Conservation (phyloP, 1,140 invertebrate species). For the Rhysida immarginata region DNA sequence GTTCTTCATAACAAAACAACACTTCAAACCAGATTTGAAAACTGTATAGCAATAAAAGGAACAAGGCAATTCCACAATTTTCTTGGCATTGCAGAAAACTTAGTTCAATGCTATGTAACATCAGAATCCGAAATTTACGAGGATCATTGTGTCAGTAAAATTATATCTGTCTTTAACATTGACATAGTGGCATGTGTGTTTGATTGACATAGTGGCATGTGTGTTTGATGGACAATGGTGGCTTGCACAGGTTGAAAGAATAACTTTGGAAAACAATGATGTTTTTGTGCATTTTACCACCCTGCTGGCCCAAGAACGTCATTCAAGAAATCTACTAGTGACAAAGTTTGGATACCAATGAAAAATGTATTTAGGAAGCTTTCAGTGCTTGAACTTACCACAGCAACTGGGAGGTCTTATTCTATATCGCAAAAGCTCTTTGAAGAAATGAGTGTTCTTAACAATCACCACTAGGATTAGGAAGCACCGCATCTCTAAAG, state of each 20-base stretch:
- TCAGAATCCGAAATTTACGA: background rate
- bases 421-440: too few relatives aligned
- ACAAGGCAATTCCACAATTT: background rate
- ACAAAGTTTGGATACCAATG: too few relatives aligned
- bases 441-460: too few relatives aligned
- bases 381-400: too few relatives aligned
- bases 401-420: too few relatives aligned
- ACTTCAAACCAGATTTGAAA: background rate
- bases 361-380: too few relatives aligned
- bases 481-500: too few relatives aligned
- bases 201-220: background rate
- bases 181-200: too few relatives aligned
- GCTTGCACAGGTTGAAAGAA: background rate
- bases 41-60: background rate
- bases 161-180: background rate
- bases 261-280: background rate
- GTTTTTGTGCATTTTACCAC: background rate
- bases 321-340: background rate
- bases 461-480: too few relatives aligned
- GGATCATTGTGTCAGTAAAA: background rate
- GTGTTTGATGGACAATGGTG: background rate
- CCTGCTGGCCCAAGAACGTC: background rate
- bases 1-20: background rate
- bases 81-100: background rate
- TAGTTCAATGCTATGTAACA: background rate